phyloP scores from a whole-genome alignment of 2,113 vertebrate species.

The Saccopteryx bilineata region DNA sequence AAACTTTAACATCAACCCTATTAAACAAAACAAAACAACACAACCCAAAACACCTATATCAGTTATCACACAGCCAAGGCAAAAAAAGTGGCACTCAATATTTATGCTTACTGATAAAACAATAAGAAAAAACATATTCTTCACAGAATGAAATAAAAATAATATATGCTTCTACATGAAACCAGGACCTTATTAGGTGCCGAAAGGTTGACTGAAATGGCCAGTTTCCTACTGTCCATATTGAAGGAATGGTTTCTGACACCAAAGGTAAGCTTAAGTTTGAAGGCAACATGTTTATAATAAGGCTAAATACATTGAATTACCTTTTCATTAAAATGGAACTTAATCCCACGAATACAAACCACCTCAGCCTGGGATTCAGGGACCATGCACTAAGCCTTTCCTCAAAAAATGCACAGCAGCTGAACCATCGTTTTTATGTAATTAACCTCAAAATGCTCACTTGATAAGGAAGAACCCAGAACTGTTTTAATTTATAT shows the following conservation, averaged over 20 bases:
- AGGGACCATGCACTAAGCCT: background rate
- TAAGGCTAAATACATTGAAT: background rate
- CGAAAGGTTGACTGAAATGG: background rate
- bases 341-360: conserved; percentile 11
- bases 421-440: conserved; percentile 25
- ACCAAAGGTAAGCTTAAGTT: conserved; percentile 44
- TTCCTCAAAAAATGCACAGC: background rate
- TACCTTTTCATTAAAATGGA: conserved; percentile 45
- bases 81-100: background rate
- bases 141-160: conserved; percentile 17
- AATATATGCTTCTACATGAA: conserved; percentile 31
- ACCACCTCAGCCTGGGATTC: background rate
- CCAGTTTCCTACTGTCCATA: background rate
- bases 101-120: background rate
- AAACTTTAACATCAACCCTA: background rate
- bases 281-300: conserved; percentile 45
- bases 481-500: conserved; percentile 13
- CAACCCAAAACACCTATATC: background rate
- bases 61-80: background rate
- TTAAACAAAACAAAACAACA: background rate
- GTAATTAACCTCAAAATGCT: background rate
- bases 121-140: conserved; percentile 25
- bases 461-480: background rate
- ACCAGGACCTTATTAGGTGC: background rate
- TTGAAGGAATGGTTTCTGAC: conserved; percentile 28